Percentiles rank a stretch among this genome's conserved stretches.
Evolutionary conservation across 1,140 invertebrate genomes (phyloP).

Genomic region (Papilio machaon): DNA sequence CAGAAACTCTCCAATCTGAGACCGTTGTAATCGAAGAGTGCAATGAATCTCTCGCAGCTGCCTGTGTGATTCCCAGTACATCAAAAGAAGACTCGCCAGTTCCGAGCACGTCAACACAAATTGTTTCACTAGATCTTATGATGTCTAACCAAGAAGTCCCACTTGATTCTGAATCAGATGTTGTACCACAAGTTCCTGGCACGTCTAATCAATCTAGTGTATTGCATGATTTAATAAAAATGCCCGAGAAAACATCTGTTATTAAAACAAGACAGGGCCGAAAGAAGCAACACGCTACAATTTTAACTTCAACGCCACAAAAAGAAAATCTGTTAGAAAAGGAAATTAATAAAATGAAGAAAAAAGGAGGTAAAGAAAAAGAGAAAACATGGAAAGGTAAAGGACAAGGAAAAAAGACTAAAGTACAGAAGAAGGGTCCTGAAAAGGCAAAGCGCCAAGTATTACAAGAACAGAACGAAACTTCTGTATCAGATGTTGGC

Average conservation of each 20-base stretch:
- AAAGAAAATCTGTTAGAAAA: conserved; percentile 51
- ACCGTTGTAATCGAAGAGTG: conserved; percentile 37
- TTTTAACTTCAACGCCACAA: conserved; percentile 54
- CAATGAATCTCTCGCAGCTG: conserved; percentile 40
- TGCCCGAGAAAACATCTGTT: conserved; percentile 46
- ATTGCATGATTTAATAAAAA: conserved; percentile 50
- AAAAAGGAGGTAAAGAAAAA: conserved; percentile 45
- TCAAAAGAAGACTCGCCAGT: conserved; percentile 45
- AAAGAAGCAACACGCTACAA: conserved; percentile 53
- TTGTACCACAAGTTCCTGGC: conserved; percentile 37
- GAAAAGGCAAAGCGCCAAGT: conserved; percentile 1
- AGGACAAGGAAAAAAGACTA: conserved; percentile 25
- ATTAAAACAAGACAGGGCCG: conserved; percentile 47
- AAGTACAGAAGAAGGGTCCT: too few relatives aligned
- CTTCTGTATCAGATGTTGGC: conserved; percentile 52
- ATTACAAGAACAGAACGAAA: conserved; percentile 53
- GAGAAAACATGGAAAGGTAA: conserved; percentile 47
- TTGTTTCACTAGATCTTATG: conserved; percentile 37
- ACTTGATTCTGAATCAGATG: conserved; percentile 27
- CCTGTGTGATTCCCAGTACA: conserved; percentile 42
- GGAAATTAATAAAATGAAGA: conserved; percentile 46
- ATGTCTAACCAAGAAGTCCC: conserved; percentile 36
- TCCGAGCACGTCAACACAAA: conserved; percentile 47
- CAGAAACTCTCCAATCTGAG: conserved; percentile 47
- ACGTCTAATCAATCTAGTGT: neutral